These are phyloP conservation scores for Drosophila suzukii DNA, from an alignment of 1,140 invertebrate genomes.

Conservation along the genomic window DNA sequence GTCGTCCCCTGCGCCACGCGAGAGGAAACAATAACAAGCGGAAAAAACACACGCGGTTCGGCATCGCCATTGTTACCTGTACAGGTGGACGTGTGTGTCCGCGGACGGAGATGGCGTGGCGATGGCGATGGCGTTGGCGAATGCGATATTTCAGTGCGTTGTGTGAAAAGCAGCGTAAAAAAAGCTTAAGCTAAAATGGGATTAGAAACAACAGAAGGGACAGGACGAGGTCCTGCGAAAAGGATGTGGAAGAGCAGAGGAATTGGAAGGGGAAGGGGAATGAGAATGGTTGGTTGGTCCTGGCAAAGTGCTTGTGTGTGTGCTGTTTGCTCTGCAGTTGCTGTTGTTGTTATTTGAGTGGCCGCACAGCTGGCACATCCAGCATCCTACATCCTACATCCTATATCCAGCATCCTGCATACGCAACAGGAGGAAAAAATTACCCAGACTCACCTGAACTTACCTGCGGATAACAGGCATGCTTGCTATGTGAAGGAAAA, in stretches of 20 bases:
- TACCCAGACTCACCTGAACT: constrained; percentile 18
- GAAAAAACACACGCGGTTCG: constrained; percentile 22
- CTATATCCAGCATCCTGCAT: constrained; percentile 4
- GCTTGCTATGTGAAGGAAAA: neutral
- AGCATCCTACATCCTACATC: neutral
- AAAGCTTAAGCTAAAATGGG: constrained; percentile 79
- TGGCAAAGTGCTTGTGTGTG: constrained; percentile 53
- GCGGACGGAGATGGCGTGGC: constrained; percentile 11
- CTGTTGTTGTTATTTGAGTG: constrained; percentile 66
- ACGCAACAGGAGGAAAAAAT: constrained; percentile 40
- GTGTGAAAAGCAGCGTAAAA: constrained; percentile 67
- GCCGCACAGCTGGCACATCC: constrained; percentile 64
- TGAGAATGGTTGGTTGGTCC: constrained; percentile 30
- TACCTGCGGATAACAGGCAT: neutral
- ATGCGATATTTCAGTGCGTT: constrained; percentile 51
- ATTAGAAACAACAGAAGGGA: constrained; percentile 67
- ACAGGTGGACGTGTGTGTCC: constrained; percentile 26
- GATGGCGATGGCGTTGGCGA: constrained; percentile 13
- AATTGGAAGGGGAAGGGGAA: constrained; percentile 1
- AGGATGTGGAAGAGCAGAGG: neutral
- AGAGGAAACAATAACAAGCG: constrained; percentile 23
- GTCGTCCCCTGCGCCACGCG: neutral
- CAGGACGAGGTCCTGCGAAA: constrained; percentile 24
- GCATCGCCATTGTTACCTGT: constrained; percentile 18
- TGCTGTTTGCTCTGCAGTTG: constrained; percentile 40